phyloP scores from a whole-genome alignment of 2,888 invertebrate species.

The Embidobia sp. region DNA sequence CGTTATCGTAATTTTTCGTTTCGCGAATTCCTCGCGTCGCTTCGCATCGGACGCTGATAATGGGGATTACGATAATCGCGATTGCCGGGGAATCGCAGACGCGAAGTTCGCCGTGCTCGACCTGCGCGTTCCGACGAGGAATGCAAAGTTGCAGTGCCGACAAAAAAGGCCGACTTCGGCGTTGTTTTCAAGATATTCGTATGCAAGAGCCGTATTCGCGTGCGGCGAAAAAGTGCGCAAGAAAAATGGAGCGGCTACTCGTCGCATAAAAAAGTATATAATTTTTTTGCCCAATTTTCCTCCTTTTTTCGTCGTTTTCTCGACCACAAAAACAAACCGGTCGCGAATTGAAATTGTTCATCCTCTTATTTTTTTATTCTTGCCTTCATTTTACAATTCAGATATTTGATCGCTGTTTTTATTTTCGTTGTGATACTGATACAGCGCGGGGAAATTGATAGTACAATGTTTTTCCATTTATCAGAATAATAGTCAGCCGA shows the following conservation, averaged over 20 bases:
- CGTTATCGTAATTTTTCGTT: constrained; percentile 3
- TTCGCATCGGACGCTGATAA: constrained; percentile 14
- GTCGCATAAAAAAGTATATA: background rate
- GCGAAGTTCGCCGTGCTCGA: background rate
- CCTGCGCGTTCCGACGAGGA: constrained; percentile 5
- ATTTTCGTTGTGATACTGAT: too few relatives aligned
- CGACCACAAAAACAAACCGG: too few relatives aligned
- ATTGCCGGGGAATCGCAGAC: constrained; percentile 20
- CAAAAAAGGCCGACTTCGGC: constrained; percentile 21
- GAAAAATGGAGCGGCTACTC: background rate
- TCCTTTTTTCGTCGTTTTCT: too few relatives aligned
- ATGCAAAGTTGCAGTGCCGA: constrained; percentile 10
- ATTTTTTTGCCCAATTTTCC: background rate
- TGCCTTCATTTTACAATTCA: too few relatives aligned
- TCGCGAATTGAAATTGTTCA: too few relatives aligned
- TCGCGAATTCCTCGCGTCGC: constrained; percentile 17
- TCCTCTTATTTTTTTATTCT: too few relatives aligned
- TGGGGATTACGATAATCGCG: constrained; percentile 20
- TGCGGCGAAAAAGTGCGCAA: constrained; percentile 1
- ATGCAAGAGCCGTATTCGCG: constrained; percentile 12
- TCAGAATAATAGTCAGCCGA: too few relatives aligned
- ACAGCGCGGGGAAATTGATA: too few relatives aligned
- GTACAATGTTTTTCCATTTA: too few relatives aligned
- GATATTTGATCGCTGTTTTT: too few relatives aligned
- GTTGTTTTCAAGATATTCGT: constrained; percentile 8